Evolutionary conservation across 2,113 vertebrate species (phyloP), one percentile per base, ranked within the genome.

Genomic region (Ciconia stormi): DNA sequence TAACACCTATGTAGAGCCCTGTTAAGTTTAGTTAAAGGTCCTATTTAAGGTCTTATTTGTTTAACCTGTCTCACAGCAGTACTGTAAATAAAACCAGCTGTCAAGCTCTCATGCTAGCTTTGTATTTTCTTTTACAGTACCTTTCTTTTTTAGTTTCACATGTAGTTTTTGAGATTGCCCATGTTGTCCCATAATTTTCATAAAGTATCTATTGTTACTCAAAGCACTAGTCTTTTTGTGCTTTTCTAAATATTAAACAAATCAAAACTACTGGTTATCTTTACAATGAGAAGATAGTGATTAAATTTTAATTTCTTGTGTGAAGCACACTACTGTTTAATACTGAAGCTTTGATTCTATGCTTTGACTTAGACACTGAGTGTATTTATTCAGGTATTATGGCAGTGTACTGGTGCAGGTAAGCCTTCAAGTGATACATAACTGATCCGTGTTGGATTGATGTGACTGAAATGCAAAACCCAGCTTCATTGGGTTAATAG

Each of bases 31-130:
- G 47, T 62, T 73, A 56, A 62, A 80, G 23, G 25, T 87, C 26
- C 83, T 86, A 40, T 6, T 52, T 91, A n/a, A 80, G 42, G 52
- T 81, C n/a, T 89, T 88, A 42, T 7, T 95, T 94, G 38, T 87
- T 95, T 82, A 92, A 72, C 36, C 21, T 79, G 18, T 63, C 21
- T 85, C 49, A 72, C 30, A 67, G 44, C 36, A 84, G 73, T 74
- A 82, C 26, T 79, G 53, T 91, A 92, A 82, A 91, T 87, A 87
- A 93, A 89, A 76, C 14, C 92, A 94, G 30, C 66, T 85, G 74
- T 85, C 34, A 61, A 46, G 22, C 19, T 93, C 74, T 95, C 77
- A 38, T 46, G 34, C 27, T 89, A 65, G 25, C 29, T 58, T 88
- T 84, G 71, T 49, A 7, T 58, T 89, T 92, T 50, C 49, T 89